Evolutionary conservation across 2,888 invertebrate genomes (phyloP).

Genomic region (Anarsia innoxiella): DNA sequence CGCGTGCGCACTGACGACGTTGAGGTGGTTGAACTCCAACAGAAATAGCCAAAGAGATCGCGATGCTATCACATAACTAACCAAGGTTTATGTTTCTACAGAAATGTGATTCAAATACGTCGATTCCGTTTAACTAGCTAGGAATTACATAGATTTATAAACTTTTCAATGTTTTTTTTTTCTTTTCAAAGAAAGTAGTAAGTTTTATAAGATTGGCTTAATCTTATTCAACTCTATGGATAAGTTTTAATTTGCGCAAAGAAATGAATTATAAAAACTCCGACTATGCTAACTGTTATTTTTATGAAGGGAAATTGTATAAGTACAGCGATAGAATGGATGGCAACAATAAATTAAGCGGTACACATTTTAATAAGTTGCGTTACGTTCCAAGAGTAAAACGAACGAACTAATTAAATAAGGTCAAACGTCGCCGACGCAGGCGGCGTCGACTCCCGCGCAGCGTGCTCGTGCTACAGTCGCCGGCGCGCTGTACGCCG

Average conservation of each 20-base stretch:
- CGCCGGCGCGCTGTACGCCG: constrained; percentile 29
- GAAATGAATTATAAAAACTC: no score
- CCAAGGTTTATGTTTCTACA: constrained; percentile 31
- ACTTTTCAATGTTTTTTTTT: no score
- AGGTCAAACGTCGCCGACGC: constrained; percentile 65
- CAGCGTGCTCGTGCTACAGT: constrained; percentile 36
- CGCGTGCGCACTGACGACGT: constrained; percentile 16
- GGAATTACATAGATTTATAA: no score
- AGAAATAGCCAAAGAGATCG: constrained; percentile 52
- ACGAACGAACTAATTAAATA: constrained; percentile 74
- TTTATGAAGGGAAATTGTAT: no score
- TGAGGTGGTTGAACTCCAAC: constrained; percentile 60
- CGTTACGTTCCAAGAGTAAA: constrained; percentile 69
- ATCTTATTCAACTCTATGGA: no score
- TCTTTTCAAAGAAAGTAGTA: no score
- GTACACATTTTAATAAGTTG: constrained; percentile 65
- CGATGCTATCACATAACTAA: constrained; percentile 39
- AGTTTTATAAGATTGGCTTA: no score
- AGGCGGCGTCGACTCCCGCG: constrained; percentile 32
- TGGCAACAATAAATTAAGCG: constrained; percentile 62
- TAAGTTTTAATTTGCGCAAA: no score
- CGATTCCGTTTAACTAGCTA: no score
- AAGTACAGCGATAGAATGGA: constrained; percentile 45
- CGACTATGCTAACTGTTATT: no score
- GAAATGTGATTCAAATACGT: constrained; percentile 5